These are phyloP conservation scores for Prunella fulvescens DNA, from an alignment of 2,113 vertebrate genomes.

Conservation along the genomic window DNA sequence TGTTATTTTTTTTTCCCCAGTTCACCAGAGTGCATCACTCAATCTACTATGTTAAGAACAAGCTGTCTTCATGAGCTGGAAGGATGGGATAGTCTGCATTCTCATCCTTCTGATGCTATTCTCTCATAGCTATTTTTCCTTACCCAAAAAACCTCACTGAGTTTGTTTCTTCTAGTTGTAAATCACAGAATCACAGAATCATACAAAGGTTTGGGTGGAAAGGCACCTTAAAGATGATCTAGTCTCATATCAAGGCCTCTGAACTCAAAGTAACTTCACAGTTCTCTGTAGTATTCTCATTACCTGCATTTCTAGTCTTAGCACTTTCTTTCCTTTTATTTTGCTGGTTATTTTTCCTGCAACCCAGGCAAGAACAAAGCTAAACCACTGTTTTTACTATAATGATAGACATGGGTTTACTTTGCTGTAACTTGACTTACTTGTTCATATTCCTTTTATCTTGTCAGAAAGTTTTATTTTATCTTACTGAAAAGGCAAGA, in stretches of 20 bases:
- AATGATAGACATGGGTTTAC: background rate
- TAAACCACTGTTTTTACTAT: background rate
- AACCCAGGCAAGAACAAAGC: background rate
- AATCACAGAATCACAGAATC: background rate
- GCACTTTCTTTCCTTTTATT: background rate
- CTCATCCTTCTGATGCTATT: background rate
- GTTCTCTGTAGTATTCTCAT: background rate
- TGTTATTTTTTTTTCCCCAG: background rate
- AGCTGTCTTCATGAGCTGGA: background rate
- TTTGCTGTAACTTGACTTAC: background rate
- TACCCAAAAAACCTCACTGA: background rate
- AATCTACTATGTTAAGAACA: background rate
- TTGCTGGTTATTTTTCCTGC: background rate
- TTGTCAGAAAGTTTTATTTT: background rate
- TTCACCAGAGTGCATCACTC: background rate
- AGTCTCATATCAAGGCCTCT: background rate
- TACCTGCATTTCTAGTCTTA: background rate
- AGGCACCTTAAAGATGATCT: background rate
- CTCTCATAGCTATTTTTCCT: background rate
- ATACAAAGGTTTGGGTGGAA: background rate
- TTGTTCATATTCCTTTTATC: background rate
- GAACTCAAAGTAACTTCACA: background rate
- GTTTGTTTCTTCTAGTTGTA: background rate
- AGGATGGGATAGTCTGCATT: background rate
- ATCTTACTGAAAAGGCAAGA: background rate